These are phyloP conservation scores for Drosophila picticornis DNA, from an alignment of 2,888 invertebrate species.

Conservation along the genomic window DNA sequence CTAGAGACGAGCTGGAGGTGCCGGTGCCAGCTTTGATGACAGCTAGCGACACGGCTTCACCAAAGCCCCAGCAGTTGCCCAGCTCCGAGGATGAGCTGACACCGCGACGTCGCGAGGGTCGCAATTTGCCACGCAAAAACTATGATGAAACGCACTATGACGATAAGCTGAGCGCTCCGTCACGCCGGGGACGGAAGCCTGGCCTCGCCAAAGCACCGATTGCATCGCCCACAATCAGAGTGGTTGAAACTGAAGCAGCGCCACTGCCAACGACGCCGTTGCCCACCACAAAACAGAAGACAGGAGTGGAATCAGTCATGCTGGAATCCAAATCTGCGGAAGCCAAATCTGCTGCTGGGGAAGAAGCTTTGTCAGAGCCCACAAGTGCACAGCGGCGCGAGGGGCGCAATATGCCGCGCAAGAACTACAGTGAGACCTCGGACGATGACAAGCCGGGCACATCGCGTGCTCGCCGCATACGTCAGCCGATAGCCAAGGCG, in stretches of 20 bases:
- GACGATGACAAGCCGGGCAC: constrained; percentile 54
- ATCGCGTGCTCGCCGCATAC: constrained; percentile 54
- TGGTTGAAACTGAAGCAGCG: constrained; percentile 2
- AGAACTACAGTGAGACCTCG: constrained; percentile 61
- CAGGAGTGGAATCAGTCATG: neutral
- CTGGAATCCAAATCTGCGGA: constrained; percentile 15
- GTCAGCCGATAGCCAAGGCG: constrained; percentile 72
- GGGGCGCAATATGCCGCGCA: constrained; percentile 67
- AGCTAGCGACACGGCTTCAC: constrained; percentile 3
- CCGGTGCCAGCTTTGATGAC: neutral
- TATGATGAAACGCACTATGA: constrained; percentile 63
- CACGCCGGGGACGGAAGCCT: constrained; percentile 51
- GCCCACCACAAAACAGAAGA: neutral
- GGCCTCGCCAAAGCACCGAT: constrained; percentile 25
- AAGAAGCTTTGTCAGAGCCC: constrained; percentile 4
- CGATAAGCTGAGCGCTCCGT: constrained; percentile 32
- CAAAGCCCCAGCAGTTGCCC: constrained; percentile 13
- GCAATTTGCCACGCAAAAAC: constrained; percentile 67
- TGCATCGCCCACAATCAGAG: constrained; percentile 5
- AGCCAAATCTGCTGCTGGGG: constrained; percentile 18
- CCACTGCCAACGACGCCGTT: constrained; percentile 25
- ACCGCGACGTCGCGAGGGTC: constrained; percentile 66
- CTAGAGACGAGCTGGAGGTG: neutral
- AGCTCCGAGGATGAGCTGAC: constrained; percentile 55
- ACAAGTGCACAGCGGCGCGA: constrained; percentile 56